These are phyloP conservation scores for Melinopterus prodromus DNA, from an alignment of 2,888 invertebrate species.

Conservation along the genomic window DNA sequence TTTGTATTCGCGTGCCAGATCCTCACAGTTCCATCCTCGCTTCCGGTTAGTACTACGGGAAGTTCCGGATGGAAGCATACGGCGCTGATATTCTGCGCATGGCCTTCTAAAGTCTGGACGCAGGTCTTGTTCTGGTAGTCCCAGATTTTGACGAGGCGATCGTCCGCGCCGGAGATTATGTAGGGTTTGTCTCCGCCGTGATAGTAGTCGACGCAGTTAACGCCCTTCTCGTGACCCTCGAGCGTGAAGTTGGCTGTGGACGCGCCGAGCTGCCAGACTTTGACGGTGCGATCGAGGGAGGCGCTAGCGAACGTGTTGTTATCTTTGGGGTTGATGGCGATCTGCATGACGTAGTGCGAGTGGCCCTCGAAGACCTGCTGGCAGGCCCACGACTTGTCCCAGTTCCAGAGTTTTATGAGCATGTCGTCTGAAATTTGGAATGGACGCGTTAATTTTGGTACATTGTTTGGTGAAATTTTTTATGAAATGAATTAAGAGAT, in stretches of 20 bases:
- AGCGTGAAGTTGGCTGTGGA: constrained; percentile 97
- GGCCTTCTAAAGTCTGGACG: constrained; percentile 97
- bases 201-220: constrained; percentile 99
- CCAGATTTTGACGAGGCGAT: constrained; percentile 98
- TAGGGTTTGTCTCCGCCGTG: constrained; percentile 99
- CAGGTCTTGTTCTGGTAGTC: constrained; percentile 99
- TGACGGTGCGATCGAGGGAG: constrained; percentile 96
- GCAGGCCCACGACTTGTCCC: constrained; percentile 98
- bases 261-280: constrained; percentile 98
- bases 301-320: constrained; percentile 99
- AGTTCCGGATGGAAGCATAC: constrained; percentile 98
- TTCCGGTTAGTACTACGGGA: constrained; percentile 95
- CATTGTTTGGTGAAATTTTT: background rate
- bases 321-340: constrained; percentile 99
- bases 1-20: constrained; percentile 99
- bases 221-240: constrained; percentile 98
- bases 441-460: background rate
- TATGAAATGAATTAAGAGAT: background rate
- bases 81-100: constrained; percentile 94
- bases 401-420: constrained; percentile 99
- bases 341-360: constrained; percentile 99
- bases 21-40: constrained; percentile 96
- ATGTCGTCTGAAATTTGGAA: constrained; percentile 82
- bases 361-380: constrained; percentile 99
- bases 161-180: constrained; percentile 98